phyloP scores from a whole-genome alignment of 2,797 vertebrate genomes.

The Cirrhinus molitorella region DNA sequence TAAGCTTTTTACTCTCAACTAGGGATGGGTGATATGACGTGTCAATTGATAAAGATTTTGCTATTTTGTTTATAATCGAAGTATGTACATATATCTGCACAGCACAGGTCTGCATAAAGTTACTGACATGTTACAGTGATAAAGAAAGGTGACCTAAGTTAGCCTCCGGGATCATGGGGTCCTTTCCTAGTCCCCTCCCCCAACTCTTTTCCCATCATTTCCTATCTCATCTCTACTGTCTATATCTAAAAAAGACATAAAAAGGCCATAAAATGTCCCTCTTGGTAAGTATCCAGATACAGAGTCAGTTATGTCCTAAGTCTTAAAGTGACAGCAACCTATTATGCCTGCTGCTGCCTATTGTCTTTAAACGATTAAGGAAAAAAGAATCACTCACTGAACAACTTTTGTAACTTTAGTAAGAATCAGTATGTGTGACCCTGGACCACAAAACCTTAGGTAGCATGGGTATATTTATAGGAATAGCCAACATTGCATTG shows the following conservation, averaged over 20 bases:
- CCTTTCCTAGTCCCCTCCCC: background rate
- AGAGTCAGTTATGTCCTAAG: no score
- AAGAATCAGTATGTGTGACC: background rate
- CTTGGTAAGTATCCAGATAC: background rate
- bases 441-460: no score
- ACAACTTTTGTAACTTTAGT: background rate
- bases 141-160: background rate
- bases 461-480: no score
- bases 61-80: background rate
- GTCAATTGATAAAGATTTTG: background rate
- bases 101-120: background rate
- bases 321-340: no score
- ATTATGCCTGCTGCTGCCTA: no score
- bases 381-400: no score
- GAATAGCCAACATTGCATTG: no score
- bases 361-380: no score
- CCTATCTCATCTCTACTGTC: background rate
- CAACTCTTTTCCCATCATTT: no score
- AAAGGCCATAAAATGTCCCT: background rate
- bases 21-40: constrained; percentile 6
- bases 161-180: background rate
- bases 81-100: background rate
- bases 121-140: background rate
- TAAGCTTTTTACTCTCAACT: background rate
- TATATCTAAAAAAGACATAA: background rate